Base-by-base conservation (phyloP, 2,888 invertebrate species). In the Drosophila lacicola region DNA sequence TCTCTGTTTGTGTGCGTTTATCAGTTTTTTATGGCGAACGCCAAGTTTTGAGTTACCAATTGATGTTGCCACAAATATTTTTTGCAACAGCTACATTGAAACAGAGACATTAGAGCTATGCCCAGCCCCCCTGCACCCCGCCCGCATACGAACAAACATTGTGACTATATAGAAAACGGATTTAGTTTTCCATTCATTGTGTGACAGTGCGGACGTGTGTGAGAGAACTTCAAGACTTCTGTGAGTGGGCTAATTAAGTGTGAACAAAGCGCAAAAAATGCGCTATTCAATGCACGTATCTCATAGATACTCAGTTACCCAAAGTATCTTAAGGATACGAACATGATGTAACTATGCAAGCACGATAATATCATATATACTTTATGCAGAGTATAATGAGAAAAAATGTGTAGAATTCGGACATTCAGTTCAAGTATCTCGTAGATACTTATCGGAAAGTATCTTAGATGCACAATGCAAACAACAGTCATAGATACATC, bases 21-120 rank as follows among this genome's bases (percentile, higher is more conserved):
- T 74, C 74, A 74, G 55, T 58, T 65, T 13, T 19, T 74, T 74
- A 70, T 56, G 33, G 34, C 44, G 70, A 74, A 74, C 10, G 11
- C 33, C 57, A 44, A 57, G 78, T 75, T 72, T 75, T 57, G 42
- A 56, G 78, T 75, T 75, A 77, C 74, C 61, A 62, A 45, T 53
- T 53, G 61, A 66, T 71, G 72, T 60, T 57, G 77, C 66, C 62
- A 76, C 53, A 63, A 74, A 54, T 60, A 70, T 70, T 66, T 44
- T 29, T 58, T 63, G 53, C 60, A 57, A 21, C 61, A 60, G 70
- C 69, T 68, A 61, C 70, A 62, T 56, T 45, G 45, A 51, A 51
- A 51, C 45, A 67, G 46, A 51, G 44, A 69, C 70, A 66, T 39
- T 21, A 33, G 29, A 55, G 39, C 50, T 51, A 41, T 46, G 36